Percentiles rank a stretch among this genome's conserved stretches.
phyloP scores from a whole-genome alignment of 92 coral and sea anemone genomes.

The Porites rus region DNA sequence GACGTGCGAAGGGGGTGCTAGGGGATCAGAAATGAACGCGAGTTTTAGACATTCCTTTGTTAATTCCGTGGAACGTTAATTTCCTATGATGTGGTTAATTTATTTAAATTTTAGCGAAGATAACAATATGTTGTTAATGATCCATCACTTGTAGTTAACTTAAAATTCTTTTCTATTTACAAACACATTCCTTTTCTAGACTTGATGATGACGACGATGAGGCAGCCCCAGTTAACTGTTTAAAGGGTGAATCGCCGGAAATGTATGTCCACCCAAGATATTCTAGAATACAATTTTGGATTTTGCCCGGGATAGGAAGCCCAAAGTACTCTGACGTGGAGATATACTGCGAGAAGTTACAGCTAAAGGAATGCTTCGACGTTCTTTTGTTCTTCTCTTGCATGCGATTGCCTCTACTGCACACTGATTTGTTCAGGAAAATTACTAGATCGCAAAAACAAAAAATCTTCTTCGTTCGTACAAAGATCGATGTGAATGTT shows the following conservation, averaged over 20 bases:
- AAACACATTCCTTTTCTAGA: neutral
- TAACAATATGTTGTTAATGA: too few relatives aligned
- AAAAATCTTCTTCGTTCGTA: constrained; percentile 38
- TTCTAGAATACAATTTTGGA: constrained; percentile 27
- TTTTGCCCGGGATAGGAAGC: constrained; percentile 58
- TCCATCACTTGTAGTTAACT: too few relatives aligned
- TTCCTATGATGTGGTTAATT: too few relatives aligned
- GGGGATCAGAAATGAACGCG: too few relatives aligned
- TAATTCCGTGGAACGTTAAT: too few relatives aligned
- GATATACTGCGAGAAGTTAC: constrained; percentile 24
- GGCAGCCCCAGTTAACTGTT: constrained; percentile 21
- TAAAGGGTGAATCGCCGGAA: constrained; percentile 6
- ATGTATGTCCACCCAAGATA: constrained; percentile 11
- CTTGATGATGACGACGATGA: constrained; percentile 36
- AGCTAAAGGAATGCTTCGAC: constrained; percentile 36
- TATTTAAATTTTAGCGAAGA: too few relatives aligned
- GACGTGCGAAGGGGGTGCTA: too few relatives aligned
- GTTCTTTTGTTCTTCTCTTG: constrained; percentile 30
- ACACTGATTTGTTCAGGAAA: constrained; percentile 33
- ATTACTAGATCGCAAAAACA: constrained; percentile 20
- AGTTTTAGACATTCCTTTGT: too few relatives aligned
- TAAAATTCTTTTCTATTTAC: too few relatives aligned
- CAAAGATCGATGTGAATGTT: constrained; percentile 45
- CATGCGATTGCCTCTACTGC: constrained; percentile 32
- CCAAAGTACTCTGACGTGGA: constrained; percentile 50